These are phyloP conservation scores for Acronicta psi DNA, from an alignment of 2,888 invertebrate genomes.

Conservation along the genomic window DNA sequence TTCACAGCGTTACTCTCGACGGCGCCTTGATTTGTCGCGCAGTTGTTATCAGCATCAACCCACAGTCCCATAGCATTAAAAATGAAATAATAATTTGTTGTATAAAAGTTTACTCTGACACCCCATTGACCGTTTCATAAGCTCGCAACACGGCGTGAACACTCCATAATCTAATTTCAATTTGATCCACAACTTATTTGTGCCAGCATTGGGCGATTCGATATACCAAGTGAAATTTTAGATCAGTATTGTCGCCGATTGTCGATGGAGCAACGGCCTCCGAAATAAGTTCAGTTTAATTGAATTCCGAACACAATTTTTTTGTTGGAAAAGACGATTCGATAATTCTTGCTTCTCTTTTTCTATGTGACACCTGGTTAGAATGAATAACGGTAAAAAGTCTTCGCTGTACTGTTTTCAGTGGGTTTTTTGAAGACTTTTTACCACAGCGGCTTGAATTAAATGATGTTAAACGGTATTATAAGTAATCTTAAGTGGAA, in stretches of 20 bases:
- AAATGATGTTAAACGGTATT: conserved; percentile 58
- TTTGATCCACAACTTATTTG: conserved; percentile 81
- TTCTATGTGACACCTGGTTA: conserved; percentile 64
- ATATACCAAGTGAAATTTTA: conserved; percentile 75
- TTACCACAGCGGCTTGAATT: conserved; percentile 42
- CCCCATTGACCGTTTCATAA: conserved; percentile 86
- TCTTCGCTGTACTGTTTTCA: conserved; percentile 60
- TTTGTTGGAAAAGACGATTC: conserved; percentile 64
- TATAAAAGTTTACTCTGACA: conserved; percentile 76
- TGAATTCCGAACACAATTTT: conserved; percentile 81
- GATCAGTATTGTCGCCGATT: conserved; percentile 80
- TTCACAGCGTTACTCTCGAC: conserved; percentile 29
- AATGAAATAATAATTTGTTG: conserved; percentile 82
- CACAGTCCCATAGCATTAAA: conserved; percentile 76
- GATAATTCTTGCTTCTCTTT: conserved; percentile 66
- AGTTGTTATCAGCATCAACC: conserved; percentile 28
- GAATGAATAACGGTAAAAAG: conserved; percentile 65
- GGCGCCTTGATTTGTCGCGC: conserved; percentile 58
- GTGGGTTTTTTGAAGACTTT: conserved; percentile 53
- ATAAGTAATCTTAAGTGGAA: conserved; percentile 47
- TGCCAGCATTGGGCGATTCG: conserved; percentile 78
- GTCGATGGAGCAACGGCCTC: conserved; percentile 76
- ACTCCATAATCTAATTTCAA: conserved; percentile 85
- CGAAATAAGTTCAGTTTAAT: conserved; percentile 80
- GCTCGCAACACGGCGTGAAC: conserved; percentile 81